phyloP scores from a whole-genome alignment of 2,797 vertebrate genomes.

The Hapalemur alaotrensis region DNA sequence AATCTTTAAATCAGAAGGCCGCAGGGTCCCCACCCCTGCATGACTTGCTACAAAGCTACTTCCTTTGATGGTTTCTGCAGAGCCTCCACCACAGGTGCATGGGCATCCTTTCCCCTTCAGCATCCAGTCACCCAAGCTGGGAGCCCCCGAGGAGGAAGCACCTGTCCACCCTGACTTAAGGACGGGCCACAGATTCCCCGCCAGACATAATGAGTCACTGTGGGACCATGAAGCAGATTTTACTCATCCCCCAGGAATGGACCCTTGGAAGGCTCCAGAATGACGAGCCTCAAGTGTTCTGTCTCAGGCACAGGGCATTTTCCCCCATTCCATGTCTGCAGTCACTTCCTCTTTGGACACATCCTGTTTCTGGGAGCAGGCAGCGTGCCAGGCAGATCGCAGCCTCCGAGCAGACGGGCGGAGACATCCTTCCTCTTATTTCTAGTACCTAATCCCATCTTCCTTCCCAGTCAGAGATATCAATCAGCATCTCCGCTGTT shows the following conservation, averaged over 20 bases:
- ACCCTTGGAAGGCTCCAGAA: slow-evolving; percentile 82
- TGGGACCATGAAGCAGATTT: slow-evolving; percentile 47
- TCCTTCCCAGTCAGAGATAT: slow-evolving; percentile 73
- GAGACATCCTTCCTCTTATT: slow-evolving; percentile 84
- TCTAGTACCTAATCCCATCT: slow-evolving; percentile 67
- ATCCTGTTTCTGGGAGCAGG: slow-evolving; percentile 83
- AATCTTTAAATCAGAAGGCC: too few species aligned
- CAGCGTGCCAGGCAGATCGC: slow-evolving; percentile 73
- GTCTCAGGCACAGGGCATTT: slow-evolving; percentile 81
- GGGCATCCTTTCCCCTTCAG: not conserved
- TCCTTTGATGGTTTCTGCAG: not conserved
- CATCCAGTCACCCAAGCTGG: not conserved
- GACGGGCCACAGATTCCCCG: not conserved
- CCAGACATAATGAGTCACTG: slow-evolving; percentile 58
- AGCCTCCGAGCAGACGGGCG: slow-evolving; percentile 75
- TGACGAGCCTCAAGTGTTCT: slow-evolving; percentile 85
- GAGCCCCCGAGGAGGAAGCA: slow-evolving; percentile 60
- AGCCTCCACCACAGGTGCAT: not conserved
- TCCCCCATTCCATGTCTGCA: slow-evolving; percentile 79
- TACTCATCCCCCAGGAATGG: slow-evolving; percentile 83
- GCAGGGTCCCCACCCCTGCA: too few species aligned
- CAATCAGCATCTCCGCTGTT: slow-evolving; percentile 77
- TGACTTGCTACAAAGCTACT: not conserved
- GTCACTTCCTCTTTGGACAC: slow-evolving; percentile 85
- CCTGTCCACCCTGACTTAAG: slow-evolving; percentile 44